Base-by-base conservation (phyloP, 2,888 invertebrate species). In the Agonopterix heracliana region DNA sequence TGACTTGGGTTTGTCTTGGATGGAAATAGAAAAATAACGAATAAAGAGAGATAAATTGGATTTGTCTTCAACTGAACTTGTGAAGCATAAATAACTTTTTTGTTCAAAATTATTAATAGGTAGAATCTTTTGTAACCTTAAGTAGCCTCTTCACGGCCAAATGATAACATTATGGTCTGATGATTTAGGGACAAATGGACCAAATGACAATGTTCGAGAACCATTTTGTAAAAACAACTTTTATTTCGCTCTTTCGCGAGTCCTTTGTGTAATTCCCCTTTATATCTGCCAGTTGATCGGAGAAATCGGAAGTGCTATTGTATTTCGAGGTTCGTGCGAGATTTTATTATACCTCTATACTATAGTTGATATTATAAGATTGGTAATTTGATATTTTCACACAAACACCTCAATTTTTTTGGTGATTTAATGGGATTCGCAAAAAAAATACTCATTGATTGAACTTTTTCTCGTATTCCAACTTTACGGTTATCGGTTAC, bases 141-240 rank as follows among this genome's bases (percentile, higher is more conserved):
- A 44, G 12, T 41, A 50, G 66, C 65, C 66, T 64, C 64, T 70
- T 66, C 66, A 61, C 55, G 61, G 57, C 47, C 53, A 57, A 61
- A 60, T 50, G 48, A 46, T 34, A 26, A 40, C 40, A 55, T 64
- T 63, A 61, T 67, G 53, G 51, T 53, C 45, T 43, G 45, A 53
- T 55, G 55, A 64, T 66, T 63, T 57, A 66, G 60, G 57, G 60
- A 59, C 63, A 65, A 66, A 68, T 54, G 57, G 41, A 54, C 55
- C 57, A 61, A 66, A 68, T 63, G 66, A 65, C 63, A 61, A 71
- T 65, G 55, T 64, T 72, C 66, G 68, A 78, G 74, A 65, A 67
- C 65, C 62, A 51, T 57, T 57, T 62, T 59, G 63, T 64, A 63
- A 60, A 68, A 72, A 61, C 60, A 66, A 63, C 63, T 68, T 68